phyloP scores from a whole-genome alignment of 2,113 vertebrate genomes.

The Picathartes gymnocephalus region DNA sequence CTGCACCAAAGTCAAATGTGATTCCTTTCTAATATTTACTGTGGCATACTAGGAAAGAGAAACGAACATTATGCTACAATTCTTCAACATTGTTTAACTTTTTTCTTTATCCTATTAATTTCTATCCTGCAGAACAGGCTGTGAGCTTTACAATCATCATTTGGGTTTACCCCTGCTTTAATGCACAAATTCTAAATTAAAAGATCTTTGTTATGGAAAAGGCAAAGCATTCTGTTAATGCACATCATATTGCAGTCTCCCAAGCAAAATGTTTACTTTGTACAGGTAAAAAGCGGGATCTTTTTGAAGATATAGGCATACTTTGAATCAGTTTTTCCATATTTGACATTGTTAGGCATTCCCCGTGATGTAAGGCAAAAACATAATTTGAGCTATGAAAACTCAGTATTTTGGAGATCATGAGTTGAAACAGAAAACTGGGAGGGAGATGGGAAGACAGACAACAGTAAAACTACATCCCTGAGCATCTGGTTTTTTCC shows the following conservation, averaged over 20 bases:
- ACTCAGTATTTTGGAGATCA: background rate
- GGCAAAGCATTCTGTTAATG: background rate
- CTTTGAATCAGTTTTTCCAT: background rate
- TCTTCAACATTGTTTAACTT: background rate
- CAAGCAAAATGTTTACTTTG: background rate
- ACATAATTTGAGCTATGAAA: background rate
- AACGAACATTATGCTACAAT: background rate
- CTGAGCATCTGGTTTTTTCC: background rate
- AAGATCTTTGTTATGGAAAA: background rate
- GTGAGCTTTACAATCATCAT: background rate
- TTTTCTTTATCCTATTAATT: background rate
- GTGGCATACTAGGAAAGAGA: background rate
- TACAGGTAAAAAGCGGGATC: background rate
- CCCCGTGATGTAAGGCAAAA: background rate
- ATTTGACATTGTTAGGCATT: background rate
- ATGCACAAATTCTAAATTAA: background rate
- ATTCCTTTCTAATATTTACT: background rate
- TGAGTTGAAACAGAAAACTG: background rate
- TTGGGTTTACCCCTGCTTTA: background rate
- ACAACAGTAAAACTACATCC: background rate
- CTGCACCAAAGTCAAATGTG: background rate
- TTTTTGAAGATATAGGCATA: background rate
- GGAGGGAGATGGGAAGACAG: background rate
- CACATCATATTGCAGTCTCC: background rate
- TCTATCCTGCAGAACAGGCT: background rate